Evolutionary conservation across 2,797 vertebrate species (phyloP).

Genomic region (Siniperca obscura): DNA sequence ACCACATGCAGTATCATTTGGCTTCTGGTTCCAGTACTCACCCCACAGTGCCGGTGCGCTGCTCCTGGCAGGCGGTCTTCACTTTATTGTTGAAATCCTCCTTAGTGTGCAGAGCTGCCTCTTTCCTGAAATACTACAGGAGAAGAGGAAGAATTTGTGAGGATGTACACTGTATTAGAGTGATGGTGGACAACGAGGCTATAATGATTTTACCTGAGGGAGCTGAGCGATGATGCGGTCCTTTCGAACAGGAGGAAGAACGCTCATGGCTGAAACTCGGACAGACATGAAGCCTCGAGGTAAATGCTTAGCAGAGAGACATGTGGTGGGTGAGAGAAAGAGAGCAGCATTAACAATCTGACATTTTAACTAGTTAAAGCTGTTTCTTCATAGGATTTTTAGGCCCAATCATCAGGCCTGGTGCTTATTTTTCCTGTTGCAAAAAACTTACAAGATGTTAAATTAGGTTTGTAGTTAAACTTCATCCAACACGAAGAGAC

Average conservation of each 20-base stretch:
- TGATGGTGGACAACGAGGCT: rapidly evolving
- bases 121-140: slow-evolving; percentile 88
- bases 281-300: slow-evolving; percentile 67
- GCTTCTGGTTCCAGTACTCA: slow-evolving; percentile 71
- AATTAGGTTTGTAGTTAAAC: background rate
- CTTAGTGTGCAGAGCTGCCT: slow-evolving; percentile 88
- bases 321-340: slow-evolving; percentile 2
- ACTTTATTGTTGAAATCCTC: slow-evolving; percentile 89
- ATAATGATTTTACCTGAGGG: slow-evolving; percentile 79
- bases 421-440: background rate
- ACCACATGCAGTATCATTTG: background rate
- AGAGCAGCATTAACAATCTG: background rate
- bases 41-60: slow-evolving; percentile 95
- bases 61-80: slow-evolving; percentile 91
- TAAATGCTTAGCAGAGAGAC: slow-evolving; percentile 7
- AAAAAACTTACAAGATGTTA: background rate
- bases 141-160: slow-evolving; percentile 9
- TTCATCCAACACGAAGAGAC: background rate
- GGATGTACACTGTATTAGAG: background rate
- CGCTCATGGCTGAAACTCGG: slow-evolving; percentile 87
- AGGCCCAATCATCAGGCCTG: background rate
- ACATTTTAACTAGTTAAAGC: background rate
- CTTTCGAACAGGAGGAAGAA: slow-evolving; percentile 92
- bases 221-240: slow-evolving; percentile 92
- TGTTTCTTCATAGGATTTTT: background rate